A percentile compares a stretch with the other conserved stretches of the same genome.
Conservation (phyloP, 2,888 invertebrate genomes). For the Malthinus seriepunctatus region DNA sequence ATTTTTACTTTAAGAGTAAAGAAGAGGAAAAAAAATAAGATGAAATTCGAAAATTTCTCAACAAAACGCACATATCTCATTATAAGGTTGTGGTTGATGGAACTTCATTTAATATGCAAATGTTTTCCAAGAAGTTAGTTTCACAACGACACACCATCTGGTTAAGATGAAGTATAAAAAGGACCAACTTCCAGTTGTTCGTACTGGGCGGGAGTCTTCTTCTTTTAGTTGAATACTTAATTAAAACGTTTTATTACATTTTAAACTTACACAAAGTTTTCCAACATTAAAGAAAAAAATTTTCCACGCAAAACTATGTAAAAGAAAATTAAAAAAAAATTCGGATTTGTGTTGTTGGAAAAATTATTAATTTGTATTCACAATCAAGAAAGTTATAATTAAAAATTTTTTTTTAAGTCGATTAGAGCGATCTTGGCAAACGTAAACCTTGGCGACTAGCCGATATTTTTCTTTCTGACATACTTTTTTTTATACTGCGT, state of each 20-base stretch:
- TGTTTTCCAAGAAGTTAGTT: conserved; percentile 52
- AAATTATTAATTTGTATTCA: background rate
- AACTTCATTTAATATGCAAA: conserved; percentile 56
- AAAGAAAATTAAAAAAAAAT: no score
- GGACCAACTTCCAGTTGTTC: conserved; percentile 45
- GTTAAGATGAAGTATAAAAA: conserved; percentile 63
- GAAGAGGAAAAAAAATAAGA: background rate
- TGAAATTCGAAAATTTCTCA: conserved; percentile 18
- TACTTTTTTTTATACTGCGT: conserved; percentile 36
- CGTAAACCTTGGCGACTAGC: conserved; percentile 36
- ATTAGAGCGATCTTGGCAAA: conserved; percentile 24
- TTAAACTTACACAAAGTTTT: no score
- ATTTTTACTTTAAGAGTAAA: conserved; percentile 19
- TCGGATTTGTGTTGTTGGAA: no score
- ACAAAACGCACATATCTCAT: conserved; percentile 27
- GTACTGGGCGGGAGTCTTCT: conserved; percentile 36
- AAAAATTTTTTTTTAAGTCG: conserved; percentile 13
- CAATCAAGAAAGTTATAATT: conserved; percentile 25
- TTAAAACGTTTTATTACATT: conserved; percentile 34
- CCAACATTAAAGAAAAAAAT: no score
- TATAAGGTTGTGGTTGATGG: conserved; percentile 25
- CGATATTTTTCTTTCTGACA: conserved; percentile 42
- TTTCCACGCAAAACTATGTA: no score
- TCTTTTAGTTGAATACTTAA: conserved; percentile 43
- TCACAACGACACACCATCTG: conserved; percentile 56